Evolutionary conservation across 2,113 vertebrate genomes (phyloP).

Genomic region (Nothoprocta perdicaria): DNA sequence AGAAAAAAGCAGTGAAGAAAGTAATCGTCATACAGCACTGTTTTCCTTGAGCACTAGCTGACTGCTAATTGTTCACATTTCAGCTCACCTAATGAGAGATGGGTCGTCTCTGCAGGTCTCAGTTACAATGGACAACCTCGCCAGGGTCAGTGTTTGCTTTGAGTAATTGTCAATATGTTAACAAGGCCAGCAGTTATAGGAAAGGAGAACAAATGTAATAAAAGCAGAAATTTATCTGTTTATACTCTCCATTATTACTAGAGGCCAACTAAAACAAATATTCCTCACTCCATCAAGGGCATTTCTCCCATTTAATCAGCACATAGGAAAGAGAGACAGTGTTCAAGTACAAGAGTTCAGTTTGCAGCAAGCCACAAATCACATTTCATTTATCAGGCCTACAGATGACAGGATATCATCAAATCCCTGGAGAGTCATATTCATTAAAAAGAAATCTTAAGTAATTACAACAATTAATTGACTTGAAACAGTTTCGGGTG

Average conservation of each 20-base stretch:
- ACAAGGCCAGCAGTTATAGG: conserved; percentile 19
- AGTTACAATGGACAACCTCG: neutral
- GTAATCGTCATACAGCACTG: neutral
- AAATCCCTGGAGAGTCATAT: conserved; percentile 86
- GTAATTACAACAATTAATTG: conserved; percentile 94
- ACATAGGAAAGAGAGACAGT: conserved; percentile 68
- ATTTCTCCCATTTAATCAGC: conserved; percentile 74
- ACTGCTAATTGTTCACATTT: conserved; percentile 32
- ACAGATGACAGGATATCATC: conserved; percentile 87
- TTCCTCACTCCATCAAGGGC: conserved; percentile 76
- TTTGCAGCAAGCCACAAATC: conserved; percentile 84
- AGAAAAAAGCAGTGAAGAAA: neutral
- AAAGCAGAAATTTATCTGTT: neutral
- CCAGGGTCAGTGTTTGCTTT: conserved; percentile 15
- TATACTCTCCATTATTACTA: conserved; percentile 8
- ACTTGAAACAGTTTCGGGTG: conserved; percentile 88
- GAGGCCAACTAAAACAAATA: conserved; percentile 17
- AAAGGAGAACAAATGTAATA: conserved; percentile 1
- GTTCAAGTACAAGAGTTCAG: conserved; percentile 78
- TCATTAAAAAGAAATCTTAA: conserved; percentile 94
- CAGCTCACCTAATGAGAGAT: conserved; percentile 15
- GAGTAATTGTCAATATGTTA: neutral
- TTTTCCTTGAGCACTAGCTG: neutral
- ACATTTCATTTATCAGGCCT: conserved; percentile 87
- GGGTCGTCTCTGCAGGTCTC: neutral